These are phyloP conservation scores for Myiagra hebetior DNA, from an alignment of 2,113 vertebrate species.

Conservation along the genomic window DNA sequence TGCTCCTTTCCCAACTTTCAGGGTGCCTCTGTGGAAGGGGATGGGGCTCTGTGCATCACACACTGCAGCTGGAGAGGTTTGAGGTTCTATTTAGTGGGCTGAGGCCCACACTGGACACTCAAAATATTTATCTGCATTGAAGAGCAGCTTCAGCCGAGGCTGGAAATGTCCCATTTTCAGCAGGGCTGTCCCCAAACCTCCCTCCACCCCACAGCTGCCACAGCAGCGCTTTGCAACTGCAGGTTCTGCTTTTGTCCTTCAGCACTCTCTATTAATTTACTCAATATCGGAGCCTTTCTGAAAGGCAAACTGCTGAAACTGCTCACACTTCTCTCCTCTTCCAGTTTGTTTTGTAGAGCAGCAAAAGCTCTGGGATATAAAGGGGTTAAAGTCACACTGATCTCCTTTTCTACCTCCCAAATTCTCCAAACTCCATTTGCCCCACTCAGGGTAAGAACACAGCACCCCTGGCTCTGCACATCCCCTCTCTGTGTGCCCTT, in stretches of 20 bases:
- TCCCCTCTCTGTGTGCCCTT: neutral
- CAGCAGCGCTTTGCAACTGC: neutral
- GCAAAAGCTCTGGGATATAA: neutral
- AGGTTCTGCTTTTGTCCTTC: neutral
- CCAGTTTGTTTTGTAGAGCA: neutral
- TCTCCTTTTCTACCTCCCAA: neutral
- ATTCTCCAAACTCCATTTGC: neutral
- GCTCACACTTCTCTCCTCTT: neutral
- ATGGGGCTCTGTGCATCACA: neutral
- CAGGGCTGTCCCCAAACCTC: neutral
- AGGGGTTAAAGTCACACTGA: neutral
- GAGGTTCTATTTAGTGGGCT: accelerated
- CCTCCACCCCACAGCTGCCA: accelerated
- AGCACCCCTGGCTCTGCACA: neutral
- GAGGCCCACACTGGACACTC: neutral
- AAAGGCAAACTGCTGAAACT: neutral
- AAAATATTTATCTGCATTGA: accelerated
- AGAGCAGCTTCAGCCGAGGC: neutral
- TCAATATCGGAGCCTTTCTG: neutral
- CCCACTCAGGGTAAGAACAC: neutral
- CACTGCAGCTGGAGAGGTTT: neutral
- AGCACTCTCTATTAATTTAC: neutral
- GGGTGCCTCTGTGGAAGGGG: accelerated
- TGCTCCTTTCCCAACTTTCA: neutral
- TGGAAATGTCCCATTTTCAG: neutral